Conservation (phyloP, 2,113 vertebrate genomes). For the Microtus ochrogaster region DNA sequence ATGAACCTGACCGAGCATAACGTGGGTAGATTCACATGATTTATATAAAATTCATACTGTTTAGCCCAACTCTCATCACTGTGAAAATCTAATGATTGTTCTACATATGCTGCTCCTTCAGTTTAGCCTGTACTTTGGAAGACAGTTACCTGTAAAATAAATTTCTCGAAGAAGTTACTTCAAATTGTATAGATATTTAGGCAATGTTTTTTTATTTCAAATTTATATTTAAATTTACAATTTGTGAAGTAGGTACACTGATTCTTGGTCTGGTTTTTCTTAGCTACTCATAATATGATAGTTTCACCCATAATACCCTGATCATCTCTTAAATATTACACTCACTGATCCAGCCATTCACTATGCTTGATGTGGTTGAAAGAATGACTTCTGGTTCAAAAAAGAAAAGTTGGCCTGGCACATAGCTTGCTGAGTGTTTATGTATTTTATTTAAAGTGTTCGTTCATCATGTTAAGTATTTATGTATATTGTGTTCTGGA, state of each 20-base stretch:
- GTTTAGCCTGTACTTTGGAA: background rate
- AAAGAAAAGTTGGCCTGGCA: background rate
- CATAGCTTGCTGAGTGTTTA: background rate
- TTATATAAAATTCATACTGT: background rate
- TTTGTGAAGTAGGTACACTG: background rate
- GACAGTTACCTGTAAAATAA: background rate
- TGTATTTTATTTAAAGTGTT: background rate
- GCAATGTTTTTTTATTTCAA: background rate
- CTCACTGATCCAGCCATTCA: background rate
- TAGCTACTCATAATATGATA: background rate
- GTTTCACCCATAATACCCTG: background rate
- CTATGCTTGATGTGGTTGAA: slow-evolving; percentile 26
- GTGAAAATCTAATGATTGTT: background rate
- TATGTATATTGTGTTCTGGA: background rate
- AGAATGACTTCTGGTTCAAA: background rate
- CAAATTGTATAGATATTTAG: background rate
- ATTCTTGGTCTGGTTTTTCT: background rate
- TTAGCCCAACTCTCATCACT: background rate
- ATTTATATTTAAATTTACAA: background rate
- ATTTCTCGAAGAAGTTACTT: background rate
- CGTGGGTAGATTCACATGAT: background rate
- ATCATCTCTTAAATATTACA: background rate
- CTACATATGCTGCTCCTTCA: background rate
- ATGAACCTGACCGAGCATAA: background rate
- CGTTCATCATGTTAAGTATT: background rate